A percentile compares a stretch with the other conserved stretches of the same genome.
These are phyloP conservation scores for Nannoperca australis DNA, from an alignment of 2,797 vertebrate species.

Conservation along the genomic window DNA sequence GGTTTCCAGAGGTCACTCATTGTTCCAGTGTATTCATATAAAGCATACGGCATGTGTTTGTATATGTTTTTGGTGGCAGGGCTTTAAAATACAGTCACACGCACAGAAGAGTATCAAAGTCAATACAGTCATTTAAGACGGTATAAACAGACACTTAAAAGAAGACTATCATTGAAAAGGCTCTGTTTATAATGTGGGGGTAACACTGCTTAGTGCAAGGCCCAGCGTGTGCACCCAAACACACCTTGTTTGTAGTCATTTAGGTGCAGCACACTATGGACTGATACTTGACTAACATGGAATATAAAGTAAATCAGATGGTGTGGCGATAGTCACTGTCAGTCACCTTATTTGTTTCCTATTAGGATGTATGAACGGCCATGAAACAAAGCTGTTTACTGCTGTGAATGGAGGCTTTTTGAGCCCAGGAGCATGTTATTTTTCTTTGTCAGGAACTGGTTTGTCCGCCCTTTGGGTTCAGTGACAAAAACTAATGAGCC, in stretches of 20 bases:
- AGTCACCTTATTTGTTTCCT: background rate
- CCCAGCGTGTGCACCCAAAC: background rate
- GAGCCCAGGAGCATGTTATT: background rate
- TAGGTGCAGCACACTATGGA: background rate
- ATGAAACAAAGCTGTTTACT: constrained; percentile 3
- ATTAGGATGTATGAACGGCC: background rate
- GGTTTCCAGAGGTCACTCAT: background rate
- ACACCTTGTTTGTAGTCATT: background rate
- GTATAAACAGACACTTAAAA: background rate
- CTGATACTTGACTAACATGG: background rate
- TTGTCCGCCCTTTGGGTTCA: background rate
- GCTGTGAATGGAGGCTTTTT: background rate
- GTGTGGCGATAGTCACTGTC: background rate
- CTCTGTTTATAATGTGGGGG: no score
- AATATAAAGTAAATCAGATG: background rate
- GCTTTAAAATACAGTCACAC: background rate
- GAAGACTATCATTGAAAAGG: background rate
- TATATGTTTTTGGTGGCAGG: background rate
- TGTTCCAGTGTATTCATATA: background rate
- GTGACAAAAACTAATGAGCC: background rate
- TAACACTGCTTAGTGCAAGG: background rate
- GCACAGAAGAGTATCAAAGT: background rate
- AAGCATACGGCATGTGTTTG: background rate
- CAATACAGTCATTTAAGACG: background rate
- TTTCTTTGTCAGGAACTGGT: constrained; percentile 10